Evolutionary conservation across 1,140 invertebrate genomes (phyloP).

Genomic region (Lysiphlebus fabarum): DNA sequence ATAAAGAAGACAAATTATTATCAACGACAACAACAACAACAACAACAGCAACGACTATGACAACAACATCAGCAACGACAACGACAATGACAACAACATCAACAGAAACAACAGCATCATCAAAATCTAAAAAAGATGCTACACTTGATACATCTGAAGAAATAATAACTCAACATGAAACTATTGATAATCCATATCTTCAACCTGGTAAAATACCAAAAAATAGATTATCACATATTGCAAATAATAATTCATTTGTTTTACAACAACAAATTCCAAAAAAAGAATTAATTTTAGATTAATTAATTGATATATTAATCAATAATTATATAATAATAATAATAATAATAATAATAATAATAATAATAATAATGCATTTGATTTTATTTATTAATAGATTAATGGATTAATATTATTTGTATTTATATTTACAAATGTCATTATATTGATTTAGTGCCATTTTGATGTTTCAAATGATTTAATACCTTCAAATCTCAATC

Average conservation of each 20-base stretch:
- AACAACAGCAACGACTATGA: no score
- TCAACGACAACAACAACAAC: no score
- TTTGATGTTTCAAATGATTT: slow-evolving; percentile 69
- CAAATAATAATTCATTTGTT: neutral
- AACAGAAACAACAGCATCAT: slow-evolving; percentile 23
- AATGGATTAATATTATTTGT: neutral
- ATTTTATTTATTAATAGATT: no score
- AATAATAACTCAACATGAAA: slow-evolving; percentile 55
- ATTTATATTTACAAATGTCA: slow-evolving; percentile 6
- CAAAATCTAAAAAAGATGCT: slow-evolving; percentile 29
- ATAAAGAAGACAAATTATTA: no score
- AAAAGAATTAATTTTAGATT: slow-evolving; percentile 14
- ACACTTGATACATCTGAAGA: slow-evolving; percentile 53
- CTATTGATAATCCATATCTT: slow-evolving; percentile 85
- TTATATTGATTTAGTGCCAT: slow-evolving; percentile 33
- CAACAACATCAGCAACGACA: no score
- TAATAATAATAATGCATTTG: neutral
- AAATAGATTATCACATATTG: slow-evolving; percentile 46
- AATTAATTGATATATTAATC: neutral
- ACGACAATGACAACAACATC: no score
- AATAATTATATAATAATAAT: neutral
- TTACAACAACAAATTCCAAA: slow-evolving; percentile 7
- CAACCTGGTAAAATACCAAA: slow-evolving; percentile 74
- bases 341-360: neutral
- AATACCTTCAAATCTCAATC: slow-evolving; percentile 83